Evolutionary conservation across 2,888 invertebrate genomes (phyloP).

Genomic region (Acleris cristana): DNA sequence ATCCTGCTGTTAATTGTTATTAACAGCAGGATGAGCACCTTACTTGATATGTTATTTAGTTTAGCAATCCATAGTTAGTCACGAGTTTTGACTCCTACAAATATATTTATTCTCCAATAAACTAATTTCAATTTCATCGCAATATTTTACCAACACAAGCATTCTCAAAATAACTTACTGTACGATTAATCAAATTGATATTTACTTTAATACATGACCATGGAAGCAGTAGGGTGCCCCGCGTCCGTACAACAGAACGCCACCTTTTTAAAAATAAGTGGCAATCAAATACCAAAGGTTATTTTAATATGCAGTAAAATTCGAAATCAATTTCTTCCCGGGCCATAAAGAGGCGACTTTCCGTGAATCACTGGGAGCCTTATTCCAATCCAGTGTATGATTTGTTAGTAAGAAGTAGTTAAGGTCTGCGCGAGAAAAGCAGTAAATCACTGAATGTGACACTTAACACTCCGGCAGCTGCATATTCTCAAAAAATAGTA

Average conservation of each 20-base stretch:
- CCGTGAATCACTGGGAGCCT: conserved; percentile 65
- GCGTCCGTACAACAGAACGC: conserved; percentile 40
- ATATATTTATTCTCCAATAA: background rate
- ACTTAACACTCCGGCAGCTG: conserved; percentile 67
- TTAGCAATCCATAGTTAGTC: no score
- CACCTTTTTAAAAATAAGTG: conserved; percentile 60
- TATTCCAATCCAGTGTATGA: conserved; percentile 63
- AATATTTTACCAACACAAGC: conserved; percentile 13
- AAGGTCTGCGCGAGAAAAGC: conserved; percentile 70
- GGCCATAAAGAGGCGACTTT: conserved; percentile 70
- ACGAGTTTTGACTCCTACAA: no score
- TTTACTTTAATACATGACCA: conserved; percentile 68
- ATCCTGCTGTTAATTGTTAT: no score
- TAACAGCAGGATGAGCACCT: no score
- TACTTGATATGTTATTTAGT: no score
- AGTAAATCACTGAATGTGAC: conserved; percentile 75
- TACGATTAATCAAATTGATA: conserved; percentile 71
- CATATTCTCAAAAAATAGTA: conserved; percentile 64
- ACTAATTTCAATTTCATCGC: conserved; percentile 6
- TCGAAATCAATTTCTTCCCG: conserved; percentile 77
- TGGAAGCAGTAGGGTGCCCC: conserved; percentile 63
- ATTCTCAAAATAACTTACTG: conserved; percentile 44
- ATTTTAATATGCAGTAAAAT: conserved; percentile 81
- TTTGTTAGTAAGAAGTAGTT: conserved; percentile 70
- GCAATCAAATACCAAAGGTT: conserved; percentile 75